Conservation (phyloP, 1,140 invertebrate species). For the Drosophila repletoides region DNA sequence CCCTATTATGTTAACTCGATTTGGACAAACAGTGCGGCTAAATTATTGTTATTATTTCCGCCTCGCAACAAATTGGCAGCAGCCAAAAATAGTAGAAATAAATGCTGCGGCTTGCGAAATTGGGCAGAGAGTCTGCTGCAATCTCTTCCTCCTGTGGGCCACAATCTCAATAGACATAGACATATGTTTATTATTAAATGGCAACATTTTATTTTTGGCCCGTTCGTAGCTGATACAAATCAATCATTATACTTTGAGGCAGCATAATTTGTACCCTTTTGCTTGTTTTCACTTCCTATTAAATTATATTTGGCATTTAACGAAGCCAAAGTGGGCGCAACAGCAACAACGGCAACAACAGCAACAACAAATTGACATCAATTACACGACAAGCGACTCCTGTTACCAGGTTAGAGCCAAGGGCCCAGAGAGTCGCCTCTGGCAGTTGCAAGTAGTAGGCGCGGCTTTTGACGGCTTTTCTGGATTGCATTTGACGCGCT, state of each 20-base stretch:
- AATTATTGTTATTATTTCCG: slow-evolving; percentile 79
- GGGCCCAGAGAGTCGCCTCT: slow-evolving; percentile 15
- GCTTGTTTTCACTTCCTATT: slow-evolving; percentile 79
- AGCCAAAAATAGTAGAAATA: slow-evolving; percentile 30
- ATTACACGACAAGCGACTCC: slow-evolving; percentile 72
- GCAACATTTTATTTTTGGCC: slow-evolving; percentile 43
- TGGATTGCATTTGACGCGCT: slow-evolving; percentile 64
- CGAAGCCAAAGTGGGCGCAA: slow-evolving; percentile 62
- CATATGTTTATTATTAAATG: slow-evolving; percentile 53
- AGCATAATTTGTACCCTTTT: slow-evolving; percentile 72
- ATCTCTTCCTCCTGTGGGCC: background rate
- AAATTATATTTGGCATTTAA: slow-evolving; percentile 81
- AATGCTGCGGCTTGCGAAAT: slow-evolving; percentile 53
- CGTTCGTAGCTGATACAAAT: slow-evolving; percentile 73
- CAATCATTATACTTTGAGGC: slow-evolving; percentile 69
- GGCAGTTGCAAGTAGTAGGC: slow-evolving; percentile 50
- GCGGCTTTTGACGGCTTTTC: slow-evolving; percentile 64
- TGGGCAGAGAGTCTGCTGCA: slow-evolving; percentile 31
- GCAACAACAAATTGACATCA: slow-evolving; percentile 66
- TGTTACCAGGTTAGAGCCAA: slow-evolving; percentile 33
- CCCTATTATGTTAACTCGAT: slow-evolving; percentile 75
- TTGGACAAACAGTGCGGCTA: slow-evolving; percentile 73
- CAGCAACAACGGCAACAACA: slow-evolving; percentile 11
- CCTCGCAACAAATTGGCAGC: slow-evolving; percentile 59
- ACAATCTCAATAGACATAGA: background rate